Base-by-base conservation (phyloP, 2,113 vertebrate genomes). In the Otocyon megalotis region DNA sequence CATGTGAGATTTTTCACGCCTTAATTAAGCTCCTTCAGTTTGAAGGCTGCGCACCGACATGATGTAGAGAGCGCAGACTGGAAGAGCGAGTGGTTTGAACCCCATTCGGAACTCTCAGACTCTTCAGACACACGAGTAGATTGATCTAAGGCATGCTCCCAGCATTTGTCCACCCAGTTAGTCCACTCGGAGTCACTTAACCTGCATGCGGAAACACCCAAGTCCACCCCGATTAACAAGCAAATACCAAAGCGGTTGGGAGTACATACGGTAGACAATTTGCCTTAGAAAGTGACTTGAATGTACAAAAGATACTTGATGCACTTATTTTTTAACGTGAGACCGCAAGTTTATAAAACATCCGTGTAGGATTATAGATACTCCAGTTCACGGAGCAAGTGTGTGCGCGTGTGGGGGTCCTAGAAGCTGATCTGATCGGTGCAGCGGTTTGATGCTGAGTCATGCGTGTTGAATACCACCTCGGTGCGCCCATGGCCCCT, bases 221-320 rank as follows among this genome's bases (percentile, higher is more conserved):
- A 90, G 97, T 98, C 98, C 98, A 98, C 98, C 98, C 98, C 26
- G 2, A 96, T 98, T 98, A 98, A 98, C 98, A 99, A 99, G 98
- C 99, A 98, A 98, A 99, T 99, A 99, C 99, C 99, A 99, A 99
- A 99, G 99, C 98, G 35, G 98, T 98, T 83, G 96, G 98, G 98
- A 99, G 98, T 98, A 98, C 96, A 98, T 96, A 98, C 22, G 98
- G 98, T 99, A 98, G 98, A 99, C 98, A 99, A 98, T 98, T 99
- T 99, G 99, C 99, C 99, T 99, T 99, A 99, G 99, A 98, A 99
- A 99, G 99, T 99, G 98, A 99, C 99, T 98, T 99, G 99, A 99
- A 99, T 99, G 99, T 99, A 99, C 98, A 99, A 99, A 99, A 99
- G 98, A 98, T 99, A 99, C 98, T 98, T 98, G 98, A 99, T 99